Base-by-base conservation (phyloP, 92 coral and sea anemone species). In the Meandrina meandrites region DNA sequence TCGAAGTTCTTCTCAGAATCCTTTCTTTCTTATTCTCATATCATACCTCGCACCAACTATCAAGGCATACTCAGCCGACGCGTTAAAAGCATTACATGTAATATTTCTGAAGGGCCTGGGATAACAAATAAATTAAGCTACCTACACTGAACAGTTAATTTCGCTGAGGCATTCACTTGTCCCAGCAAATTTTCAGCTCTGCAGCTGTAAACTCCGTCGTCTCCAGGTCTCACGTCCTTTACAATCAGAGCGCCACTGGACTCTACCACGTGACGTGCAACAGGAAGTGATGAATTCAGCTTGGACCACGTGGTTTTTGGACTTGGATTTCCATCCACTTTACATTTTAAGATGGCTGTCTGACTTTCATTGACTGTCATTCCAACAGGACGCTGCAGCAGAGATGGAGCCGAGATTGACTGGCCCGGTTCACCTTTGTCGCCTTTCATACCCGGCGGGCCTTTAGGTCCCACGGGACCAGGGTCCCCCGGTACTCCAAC, bases 301-400 rank as follows among this genome's bases (percentile, higher is more conserved):
- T 90, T 92, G 47, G 62, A 35, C 94, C 92, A 92, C 84, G 86
- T 87, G 83, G 90, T 54, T 51, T 85, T 73, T 21, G 93, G 91
- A 8, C 74, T 37, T 45, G 95, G 95, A 48, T 92, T 90, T 13
- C 95, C 93, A 37, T 81, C 80, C 36, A 54, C 95, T 64, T 77
- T 67, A 60, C 95, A 88, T 66, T 79, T 68, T 36, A 91, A 75
- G 45, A 79, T 74, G 80, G 89, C 89, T 35, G 83, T 79, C n/a
- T 70, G 85, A 64, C 94, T 88, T 67, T 84, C 74, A 76, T 91
- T 91, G 75, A 91, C 92, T 13, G 81, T 80, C 47, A 74, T 40
- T 71, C 85, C 80, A 51, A 76, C 47, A 48, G 90, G 91, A 40
- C 88, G 42, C 56, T 83, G 56, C 40, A 79, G 56, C 64, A 86